These are phyloP conservation scores for Galago senegalensis DNA, from an alignment of 2,797 vertebrate genomes.

Conservation along the genomic window DNA sequence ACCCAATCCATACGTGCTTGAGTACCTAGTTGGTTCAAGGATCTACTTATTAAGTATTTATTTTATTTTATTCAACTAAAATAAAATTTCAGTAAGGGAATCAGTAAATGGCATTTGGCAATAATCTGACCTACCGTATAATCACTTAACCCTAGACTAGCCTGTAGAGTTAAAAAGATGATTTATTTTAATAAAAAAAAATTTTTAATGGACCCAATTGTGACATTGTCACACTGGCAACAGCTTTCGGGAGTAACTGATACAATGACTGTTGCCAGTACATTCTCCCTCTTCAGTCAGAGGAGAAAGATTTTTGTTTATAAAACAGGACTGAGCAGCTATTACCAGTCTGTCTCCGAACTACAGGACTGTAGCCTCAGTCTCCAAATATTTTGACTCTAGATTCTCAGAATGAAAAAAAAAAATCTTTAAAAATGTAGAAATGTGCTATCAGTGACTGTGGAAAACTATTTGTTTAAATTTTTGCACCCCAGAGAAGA, in stretches of 20 bases:
- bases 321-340: not conserved
- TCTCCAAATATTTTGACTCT: not conserved
- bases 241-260: not conserved
- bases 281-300: not conserved
- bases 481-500: not conserved
- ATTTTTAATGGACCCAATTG: not conserved
- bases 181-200: not conserved
- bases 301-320: not conserved
- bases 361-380: not conserved
- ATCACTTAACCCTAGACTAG: not conserved
- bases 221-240: not conserved
- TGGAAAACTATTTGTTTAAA: slow-evolving; percentile 1
- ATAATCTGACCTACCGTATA: not conserved
- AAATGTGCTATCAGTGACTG: not conserved
- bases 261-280: not conserved
- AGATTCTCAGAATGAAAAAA: slow-evolving; percentile 16
- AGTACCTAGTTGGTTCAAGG: not conserved
- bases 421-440: not conserved
- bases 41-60: slow-evolving; percentile 8
- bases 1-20: not conserved
- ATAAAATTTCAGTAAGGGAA: not conserved
- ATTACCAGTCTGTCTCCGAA: not conserved
- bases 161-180: not conserved
- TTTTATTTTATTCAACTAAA: slow-evolving; percentile 16
- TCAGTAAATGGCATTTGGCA: not conserved